Evolutionary conservation across 2,113 vertebrate species (phyloP).

Genomic region (Brachypodius melanocephalos): DNA sequence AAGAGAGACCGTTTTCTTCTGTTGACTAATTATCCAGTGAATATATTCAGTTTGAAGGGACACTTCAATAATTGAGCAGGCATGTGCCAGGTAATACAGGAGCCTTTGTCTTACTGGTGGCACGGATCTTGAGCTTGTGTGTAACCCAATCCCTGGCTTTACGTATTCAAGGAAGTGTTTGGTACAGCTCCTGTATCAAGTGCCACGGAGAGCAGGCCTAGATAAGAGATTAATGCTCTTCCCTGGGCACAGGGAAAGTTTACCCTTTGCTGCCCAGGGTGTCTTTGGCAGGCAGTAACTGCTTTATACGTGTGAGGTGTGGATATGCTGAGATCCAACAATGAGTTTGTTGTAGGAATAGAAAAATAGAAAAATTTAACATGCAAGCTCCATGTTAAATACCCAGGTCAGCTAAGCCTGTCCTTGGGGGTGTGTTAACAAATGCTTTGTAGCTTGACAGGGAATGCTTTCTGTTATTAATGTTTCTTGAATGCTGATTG

Average conservation of each 20-base stretch:
- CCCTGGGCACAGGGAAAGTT: background rate
- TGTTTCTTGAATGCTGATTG: background rate
- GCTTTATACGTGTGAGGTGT: background rate
- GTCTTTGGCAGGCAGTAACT: background rate
- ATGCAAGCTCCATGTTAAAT: background rate
- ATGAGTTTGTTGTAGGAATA: background rate
- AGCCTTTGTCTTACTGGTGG: slow-evolving; percentile 46
- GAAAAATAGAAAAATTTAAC: no score
- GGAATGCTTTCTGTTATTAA: background rate
- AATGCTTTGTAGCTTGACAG: background rate
- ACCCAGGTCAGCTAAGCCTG: background rate
- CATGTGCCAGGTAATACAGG: slow-evolving; percentile 62
- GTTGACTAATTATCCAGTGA: slow-evolving; percentile 54
- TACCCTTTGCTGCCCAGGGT: background rate
- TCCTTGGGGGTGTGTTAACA: background rate
- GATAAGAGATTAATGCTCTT: slow-evolving; percentile 43
- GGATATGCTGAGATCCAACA: background rate
- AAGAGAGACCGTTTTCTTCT: slow-evolving; percentile 47
- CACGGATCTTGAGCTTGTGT: background rate
- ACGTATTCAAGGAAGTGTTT: slow-evolving; percentile 60
- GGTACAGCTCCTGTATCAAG: slow-evolving; percentile 49
- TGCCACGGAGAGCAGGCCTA: slow-evolving; percentile 37
- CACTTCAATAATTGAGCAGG: slow-evolving; percentile 63
- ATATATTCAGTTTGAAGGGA: slow-evolving; percentile 30
- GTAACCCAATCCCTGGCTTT: slow-evolving; percentile 54